Evolutionary conservation across 2,797 vertebrate genomes (phyloP).

Genomic region (Artibeus lituratus): DNA sequence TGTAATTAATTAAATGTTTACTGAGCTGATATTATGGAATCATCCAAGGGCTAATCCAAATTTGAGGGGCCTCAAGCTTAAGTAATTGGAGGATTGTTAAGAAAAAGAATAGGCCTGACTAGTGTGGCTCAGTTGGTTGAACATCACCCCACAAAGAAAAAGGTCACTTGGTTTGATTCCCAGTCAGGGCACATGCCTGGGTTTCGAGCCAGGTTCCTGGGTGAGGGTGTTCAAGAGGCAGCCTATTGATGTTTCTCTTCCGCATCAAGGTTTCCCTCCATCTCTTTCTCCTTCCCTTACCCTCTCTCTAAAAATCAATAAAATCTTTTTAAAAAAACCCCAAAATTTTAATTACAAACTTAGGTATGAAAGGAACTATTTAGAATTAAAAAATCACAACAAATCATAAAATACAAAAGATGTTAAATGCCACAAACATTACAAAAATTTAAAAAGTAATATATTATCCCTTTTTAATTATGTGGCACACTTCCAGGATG

Average conservation of each 20-base stretch:
- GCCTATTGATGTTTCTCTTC: neutral
- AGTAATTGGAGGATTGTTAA: neutral
- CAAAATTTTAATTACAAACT: neutral
- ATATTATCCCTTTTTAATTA: neutral
- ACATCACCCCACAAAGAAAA: neutral
- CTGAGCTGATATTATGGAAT: neutral
- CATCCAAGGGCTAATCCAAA: neutral
- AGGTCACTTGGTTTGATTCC: neutral
- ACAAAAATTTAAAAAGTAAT: neutral
- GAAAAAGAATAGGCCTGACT: neutral
- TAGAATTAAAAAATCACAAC: neutral
- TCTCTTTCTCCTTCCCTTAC: neutral
- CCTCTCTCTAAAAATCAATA: neutral
- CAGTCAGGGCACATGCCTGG: neutral
- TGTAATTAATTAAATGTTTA: neutral
- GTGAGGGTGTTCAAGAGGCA: neutral
- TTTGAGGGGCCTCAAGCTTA: neutral
- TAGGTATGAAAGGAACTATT: neutral
- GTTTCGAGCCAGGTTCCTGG: neutral
- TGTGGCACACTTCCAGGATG: neutral
- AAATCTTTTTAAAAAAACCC: neutral
- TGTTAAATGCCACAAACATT: neutral
- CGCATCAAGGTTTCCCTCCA: neutral
- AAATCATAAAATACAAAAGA: neutral
- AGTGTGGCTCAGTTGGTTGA: neutral